Base-by-base conservation (phyloP, 2,888 invertebrate species). In the Lordiphosa fenestrarum region DNA sequence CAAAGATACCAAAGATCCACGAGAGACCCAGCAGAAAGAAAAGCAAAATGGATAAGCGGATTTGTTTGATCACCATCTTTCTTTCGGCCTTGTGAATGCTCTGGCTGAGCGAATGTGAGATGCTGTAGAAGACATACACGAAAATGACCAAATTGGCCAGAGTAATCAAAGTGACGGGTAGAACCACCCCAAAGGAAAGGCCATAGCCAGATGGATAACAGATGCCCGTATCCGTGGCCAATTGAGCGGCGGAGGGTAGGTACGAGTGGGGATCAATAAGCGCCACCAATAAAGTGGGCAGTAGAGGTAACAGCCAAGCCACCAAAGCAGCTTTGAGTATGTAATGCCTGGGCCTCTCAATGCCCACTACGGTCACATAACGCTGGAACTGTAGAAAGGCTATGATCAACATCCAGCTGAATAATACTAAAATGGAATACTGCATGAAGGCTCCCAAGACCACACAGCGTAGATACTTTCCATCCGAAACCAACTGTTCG, bases 401-500 rank as follows among this genome's bases (percentile, higher is more conserved):
- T 58, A 93, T 92, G 55, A 94, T 92, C 38, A 94, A 87, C 94
- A 94, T 94, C 94, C 94, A 94, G 75, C 91, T 91, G 76, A 94
- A 94, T 58, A 93, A 91, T 3, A 92, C 91, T 35, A 94, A 87
- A 33, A 94, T 91, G 25, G 93, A 92, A 85, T 93, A 94, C 80
- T 94, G 94, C 33, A 94, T 85, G 7, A 91, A 69, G 9, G 92
- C 91, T 3, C 94, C 93, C 25, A 93, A 88, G 12, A 89, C 76
- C 33, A 93, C 90, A 74, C 94, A 94, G 19, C 90, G 74, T 0
- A 54, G 23, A 21, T 35, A 51, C 12, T 40, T 48, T 0, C 55
- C 50, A 7, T 48, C 42, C 0, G 25, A 25, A 1, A 87, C 63
- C 6, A 87, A 69, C 6, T 82, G 69, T 46, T 87, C 81, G 7